phyloP scores from a whole-genome alignment of 2,113 vertebrate species.

The Sigmodon hispidus region DNA sequence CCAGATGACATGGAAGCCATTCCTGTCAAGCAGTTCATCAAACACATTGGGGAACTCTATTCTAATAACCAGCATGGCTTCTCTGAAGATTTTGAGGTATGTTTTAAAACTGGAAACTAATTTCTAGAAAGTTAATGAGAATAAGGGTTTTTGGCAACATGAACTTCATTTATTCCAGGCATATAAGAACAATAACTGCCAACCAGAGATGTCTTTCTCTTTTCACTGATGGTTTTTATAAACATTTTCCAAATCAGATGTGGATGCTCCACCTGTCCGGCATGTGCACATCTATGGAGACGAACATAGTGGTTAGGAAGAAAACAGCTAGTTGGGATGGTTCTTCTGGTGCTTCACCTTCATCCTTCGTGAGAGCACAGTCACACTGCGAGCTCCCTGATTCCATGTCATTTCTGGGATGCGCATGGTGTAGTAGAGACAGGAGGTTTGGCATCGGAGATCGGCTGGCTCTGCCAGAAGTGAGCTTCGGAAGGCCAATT shows the following conservation, averaged over 20 bases:
- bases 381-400: fast-evolving
- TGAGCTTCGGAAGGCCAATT: neutral
- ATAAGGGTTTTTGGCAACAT: neutral
- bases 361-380: neutral
- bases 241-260: neutral
- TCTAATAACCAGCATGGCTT: constrained; percentile 95
- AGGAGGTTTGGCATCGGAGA: neutral
- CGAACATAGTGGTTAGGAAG: neutral
- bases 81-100: constrained; percentile 96
- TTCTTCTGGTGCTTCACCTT: neutral
- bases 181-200: constrained; percentile 5
- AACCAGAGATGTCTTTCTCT: neutral
- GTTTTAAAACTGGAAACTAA: constrained; percentile 69
- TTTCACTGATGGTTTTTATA: neutral
- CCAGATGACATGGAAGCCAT: constrained; percentile 97
- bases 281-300: fast-evolving
- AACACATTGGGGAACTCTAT: constrained; percentile 93
- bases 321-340: neutral
- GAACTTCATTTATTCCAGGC: neutral
- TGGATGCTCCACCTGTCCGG: neutral
- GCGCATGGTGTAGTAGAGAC: fast-evolving
- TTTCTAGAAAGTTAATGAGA: neutral
- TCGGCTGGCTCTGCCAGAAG: neutral
- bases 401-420: neutral
- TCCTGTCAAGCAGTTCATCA: constrained; percentile 94